Base-by-base conservation (phyloP, 1,140 invertebrate species). In the Drosophila insularis region DNA sequence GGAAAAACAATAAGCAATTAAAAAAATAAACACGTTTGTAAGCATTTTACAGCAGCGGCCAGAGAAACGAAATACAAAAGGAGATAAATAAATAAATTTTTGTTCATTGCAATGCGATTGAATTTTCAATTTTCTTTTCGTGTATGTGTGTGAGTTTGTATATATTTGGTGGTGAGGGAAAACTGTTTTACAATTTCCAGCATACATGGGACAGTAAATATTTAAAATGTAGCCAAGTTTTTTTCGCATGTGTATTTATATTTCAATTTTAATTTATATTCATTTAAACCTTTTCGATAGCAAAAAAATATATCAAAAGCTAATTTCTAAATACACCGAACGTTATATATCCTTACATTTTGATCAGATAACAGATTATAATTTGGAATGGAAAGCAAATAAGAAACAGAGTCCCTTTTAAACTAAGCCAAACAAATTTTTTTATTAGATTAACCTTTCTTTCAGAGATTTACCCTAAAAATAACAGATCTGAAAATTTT, bases 201-300 rank as follows among this genome's bases (percentile, higher is more conserved):
- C 67, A 74, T 86, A 61, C 67, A 50, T 21, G 54, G 73, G 63
- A 81, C 78, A 78, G 81, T 87, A 85, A 85, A 85, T 85, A 85
- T 86, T 87, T 87, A 75, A 87, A 86, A 70, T 76, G 68, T 81
- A 78, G 65, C 13, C 46, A 50, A 58, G 63, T 71, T 84, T 82
- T 70, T 63, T 60, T 63, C 40, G 7, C 61, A 65, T 75, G 19
- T 50, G 43, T 84, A 86, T 86, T 87, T 87, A 86, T 86, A 86
- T 77, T 86, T 86, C 82, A 81, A 81, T 87, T 81, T 86, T 79
- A 87, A 86, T 86, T 81, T 87, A 86, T 86, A 81, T 86, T 81
- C 78, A 71, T 69, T 78, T 71, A 65, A 78, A 81, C 64, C 23
- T 21, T 54, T 21, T 23, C 17, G n/a, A 14, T 3, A n/a, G 17